A percentile compares a stretch with the other conserved stretches of the same genome.
Conservation (phyloP, 2,113 vertebrate species). For the Rhinopithecus roxellana region DNA sequence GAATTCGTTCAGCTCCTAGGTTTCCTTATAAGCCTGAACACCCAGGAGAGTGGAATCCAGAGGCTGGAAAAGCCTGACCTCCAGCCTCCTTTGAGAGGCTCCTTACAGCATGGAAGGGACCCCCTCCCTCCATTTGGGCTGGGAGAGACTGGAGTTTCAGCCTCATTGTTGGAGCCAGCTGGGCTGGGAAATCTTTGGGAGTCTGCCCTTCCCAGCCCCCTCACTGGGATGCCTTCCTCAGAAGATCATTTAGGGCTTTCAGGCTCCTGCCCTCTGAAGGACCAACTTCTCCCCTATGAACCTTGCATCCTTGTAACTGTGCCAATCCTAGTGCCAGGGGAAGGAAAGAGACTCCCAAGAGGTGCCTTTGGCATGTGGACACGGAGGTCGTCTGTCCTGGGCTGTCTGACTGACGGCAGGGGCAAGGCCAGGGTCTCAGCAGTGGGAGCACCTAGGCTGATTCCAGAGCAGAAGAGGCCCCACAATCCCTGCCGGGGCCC, state of each 20-base stretch:
- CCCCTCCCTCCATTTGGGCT: neutral
- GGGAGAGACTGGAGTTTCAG: neutral
- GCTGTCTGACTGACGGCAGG: neutral
- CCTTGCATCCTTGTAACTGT: neutral
- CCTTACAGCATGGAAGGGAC: neutral
- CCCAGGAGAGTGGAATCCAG: neutral
- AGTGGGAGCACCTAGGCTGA: neutral
- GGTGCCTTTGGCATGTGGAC: fast-evolving
- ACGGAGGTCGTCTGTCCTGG: neutral
- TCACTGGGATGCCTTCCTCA: neutral
- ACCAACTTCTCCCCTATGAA: neutral
- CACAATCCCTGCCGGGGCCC: neutral
- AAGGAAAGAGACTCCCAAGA: neutral
- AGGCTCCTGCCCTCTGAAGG: neutral
- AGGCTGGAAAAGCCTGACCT: neutral
- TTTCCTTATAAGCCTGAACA: neutral
- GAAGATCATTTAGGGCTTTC: neutral
- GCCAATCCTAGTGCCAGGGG: neutral
- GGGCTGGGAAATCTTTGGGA: neutral
- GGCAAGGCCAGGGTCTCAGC: neutral
- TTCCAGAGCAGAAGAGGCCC: neutral
- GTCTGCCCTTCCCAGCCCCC: neutral
- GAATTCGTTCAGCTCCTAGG: neutral
- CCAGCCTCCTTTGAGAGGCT: neutral
- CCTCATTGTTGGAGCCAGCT: neutral